Evolutionary conservation across 2,888 invertebrate species (phyloP), one percentile per base, ranked within the genome.

Genomic region (Luffia ferchaultella): DNA sequence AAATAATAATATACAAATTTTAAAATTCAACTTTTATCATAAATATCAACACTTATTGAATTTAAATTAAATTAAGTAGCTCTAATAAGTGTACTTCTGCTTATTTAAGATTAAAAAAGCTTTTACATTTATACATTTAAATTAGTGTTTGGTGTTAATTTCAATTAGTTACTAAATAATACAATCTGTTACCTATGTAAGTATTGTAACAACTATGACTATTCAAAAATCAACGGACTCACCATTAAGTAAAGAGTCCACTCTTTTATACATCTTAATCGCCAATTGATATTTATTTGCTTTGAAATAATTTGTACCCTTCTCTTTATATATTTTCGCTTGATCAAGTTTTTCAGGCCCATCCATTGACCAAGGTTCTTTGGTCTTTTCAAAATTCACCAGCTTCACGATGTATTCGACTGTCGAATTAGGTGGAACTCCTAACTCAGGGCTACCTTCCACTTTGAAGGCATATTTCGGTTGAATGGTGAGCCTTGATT

Each of bases 251-350:
- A 87, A 88, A 0, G 88, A 77, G 7, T 88, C 73, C 40, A 95
- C 89, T 66, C 92, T 91, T 60, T 90, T 90, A 70, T 98, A 98
- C 87, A 96, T 92, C 69, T 93, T 94, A 46, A 91, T 83, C 0
- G 98, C 97, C 58, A 95, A 62, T 50, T 82, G 74, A 60, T 87
- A 91, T 68, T 96, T 95, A 52, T 86, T 89, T 0, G 85, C 86
- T 72, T 95, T 96, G 65, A 96, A 96, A 69, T 94, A 97, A 46
- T 88, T 86, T 0, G 96, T 97, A 45, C 97, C 98, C 66, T 94
- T 96, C 54, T 93, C 92, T 75, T 98, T 98, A 56, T 89, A 91
- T 15, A 92, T 78, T 68, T 90, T 89, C 0, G 93, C 90, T 64
- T 93, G 93, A 52, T 91, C 91, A 3, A 98, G 59, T 67, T 93